These are phyloP conservation scores for Sebastes miniatus DNA, from an alignment of 2,797 vertebrate genomes.

Conservation along the genomic window DNA sequence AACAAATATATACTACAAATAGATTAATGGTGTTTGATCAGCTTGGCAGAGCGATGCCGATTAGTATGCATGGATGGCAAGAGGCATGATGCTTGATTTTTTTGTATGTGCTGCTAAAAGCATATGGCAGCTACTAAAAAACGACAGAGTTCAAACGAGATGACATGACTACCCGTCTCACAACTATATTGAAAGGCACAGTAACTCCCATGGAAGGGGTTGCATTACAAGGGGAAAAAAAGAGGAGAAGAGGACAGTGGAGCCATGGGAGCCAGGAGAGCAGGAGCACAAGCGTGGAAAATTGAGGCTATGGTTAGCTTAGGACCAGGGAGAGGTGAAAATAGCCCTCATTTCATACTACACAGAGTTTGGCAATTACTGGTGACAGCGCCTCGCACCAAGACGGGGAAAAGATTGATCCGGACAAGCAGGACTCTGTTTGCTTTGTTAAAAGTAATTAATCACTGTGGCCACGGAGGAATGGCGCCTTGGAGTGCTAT, in stretches of 20 bases:
- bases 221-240: conserved; percentile 5
- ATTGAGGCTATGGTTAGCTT: conserved; percentile 62
- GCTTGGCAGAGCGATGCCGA: conserved; percentile 54
- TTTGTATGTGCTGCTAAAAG: conserved; percentile 42
- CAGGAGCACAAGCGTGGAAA: conserved; percentile 40
- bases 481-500: conserved; percentile 49
- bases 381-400: conserved; percentile 60
- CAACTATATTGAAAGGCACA: conserved; percentile 2
- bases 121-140: conserved; percentile 39
- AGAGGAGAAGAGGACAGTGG: neutral
- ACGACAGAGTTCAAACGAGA: conserved; percentile 2
- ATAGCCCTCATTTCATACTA: conserved; percentile 73
- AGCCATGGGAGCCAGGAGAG: conserved; percentile 33
- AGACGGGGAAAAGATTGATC: conserved; percentile 73
- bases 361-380: conserved; percentile 75
- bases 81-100: conserved; percentile 38
- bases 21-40: conserved; percentile 79
- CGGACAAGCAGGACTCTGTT: conserved; percentile 76
- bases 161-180: conserved; percentile 14
- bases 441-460: conserved; percentile 83
- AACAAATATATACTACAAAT: conserved; percentile 76
- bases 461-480: conserved; percentile 72
- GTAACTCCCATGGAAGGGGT: neutral
- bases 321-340: conserved; percentile 45
- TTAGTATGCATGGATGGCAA: conserved; percentile 57